Evolutionary conservation across 2,113 vertebrate genomes (phyloP).

Genomic region (Triplophysa dalaica): DNA sequence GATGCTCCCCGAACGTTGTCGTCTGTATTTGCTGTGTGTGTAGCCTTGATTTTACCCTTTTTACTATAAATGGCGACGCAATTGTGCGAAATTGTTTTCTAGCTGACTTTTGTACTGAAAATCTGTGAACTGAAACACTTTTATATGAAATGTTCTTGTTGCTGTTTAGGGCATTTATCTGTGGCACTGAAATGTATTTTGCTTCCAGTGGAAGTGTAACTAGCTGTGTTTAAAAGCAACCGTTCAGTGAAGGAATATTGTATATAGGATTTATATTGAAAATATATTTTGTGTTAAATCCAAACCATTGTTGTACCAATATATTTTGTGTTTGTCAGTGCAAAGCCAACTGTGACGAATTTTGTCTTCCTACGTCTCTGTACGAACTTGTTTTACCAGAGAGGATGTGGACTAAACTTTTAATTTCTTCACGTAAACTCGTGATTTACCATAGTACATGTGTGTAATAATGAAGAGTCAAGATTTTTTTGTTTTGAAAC

Average conservation of each 20-base stretch:
- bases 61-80: conserved; percentile 7
- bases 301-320: too few species aligned
- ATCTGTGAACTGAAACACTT: not conserved
- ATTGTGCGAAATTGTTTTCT: not conserved
- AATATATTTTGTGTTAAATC: conserved; percentile 45
- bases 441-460: not conserved
- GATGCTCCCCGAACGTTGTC: conserved; percentile 6
- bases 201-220: conserved; percentile 60
- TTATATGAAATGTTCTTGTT: conserved; percentile 1
- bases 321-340: conserved; percentile 40
- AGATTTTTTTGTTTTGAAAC: not conserved
- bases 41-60: conserved; percentile 40
- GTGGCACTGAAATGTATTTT: conserved; percentile 47
- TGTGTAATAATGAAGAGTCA: not conserved
- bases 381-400: not conserved
- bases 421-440: not conserved
- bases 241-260: conserved; percentile 48
- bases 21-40: conserved; percentile 34
- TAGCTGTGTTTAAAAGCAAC: conserved; percentile 52
- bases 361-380: conserved; percentile 12
- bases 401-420: not conserved
- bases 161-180: conserved; percentile 34
- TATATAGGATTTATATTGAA: conserved; percentile 56
- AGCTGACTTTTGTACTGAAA: not conserved
- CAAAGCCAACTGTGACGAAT: conserved; percentile 1